Base-by-base conservation (phyloP, 1,140 invertebrate species). In the Neodiprion fabricii region DNA sequence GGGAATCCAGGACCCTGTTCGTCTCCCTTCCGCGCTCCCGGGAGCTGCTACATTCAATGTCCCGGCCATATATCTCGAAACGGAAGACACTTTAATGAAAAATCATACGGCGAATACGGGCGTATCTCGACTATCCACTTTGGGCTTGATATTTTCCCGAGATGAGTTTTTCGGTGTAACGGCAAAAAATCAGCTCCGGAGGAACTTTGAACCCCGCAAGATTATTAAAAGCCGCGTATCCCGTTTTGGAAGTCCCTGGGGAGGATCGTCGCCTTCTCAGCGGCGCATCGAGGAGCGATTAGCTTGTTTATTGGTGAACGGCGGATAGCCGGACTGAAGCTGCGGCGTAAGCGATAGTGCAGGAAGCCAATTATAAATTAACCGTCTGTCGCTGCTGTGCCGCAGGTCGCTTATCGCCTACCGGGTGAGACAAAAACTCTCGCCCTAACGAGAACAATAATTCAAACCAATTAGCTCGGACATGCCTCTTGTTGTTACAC, bases 1-100 rank as follows among this genome's bases (percentile, higher is more conserved):
- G 28, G 5, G 28, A 3, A 40, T 40, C 28, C 2, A 40, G 28
- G 28, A 40, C 28, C 28, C 28, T 40, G 28, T 5, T 1, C 5
- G 28, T 40, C 28, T 40, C 28, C 28, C 28, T 40, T 40, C 28
- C 53, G 11, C 53, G 53, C 53, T 61, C 53, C n/a, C 53, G 11
- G 53, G n/a, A 17, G 53, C 53, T 61, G 53, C 53, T 40, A 61
- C 53, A 61, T 61, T 61, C 53, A 61, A 61, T 61, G 53, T 61
- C 53, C n/a, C 53, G 53, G 53, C n/a, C 53, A 61, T 61, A 40
- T 40, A 61, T 61, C 53, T 61, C 53, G n/a, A 17, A 17, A 17
- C n/a, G 53, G 53, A 61, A 61, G 53, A 61, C 53, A 61, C 53
- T 61, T 61, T 61, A 61, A 61, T 61, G 53, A 61, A 61, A 61